Conservation (phyloP, 2,888 invertebrate genomes). For the Tipula vernalis region DNA sequence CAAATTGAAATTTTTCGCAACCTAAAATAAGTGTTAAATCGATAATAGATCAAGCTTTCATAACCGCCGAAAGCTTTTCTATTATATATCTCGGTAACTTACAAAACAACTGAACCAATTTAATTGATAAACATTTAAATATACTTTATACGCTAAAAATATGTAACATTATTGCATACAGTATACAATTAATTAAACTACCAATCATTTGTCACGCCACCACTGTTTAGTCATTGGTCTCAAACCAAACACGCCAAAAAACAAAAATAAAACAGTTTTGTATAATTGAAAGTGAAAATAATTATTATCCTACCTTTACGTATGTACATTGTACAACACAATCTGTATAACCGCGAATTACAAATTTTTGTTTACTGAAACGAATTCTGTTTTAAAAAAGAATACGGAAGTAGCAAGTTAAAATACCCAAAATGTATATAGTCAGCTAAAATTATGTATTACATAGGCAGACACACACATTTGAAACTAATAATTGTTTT, state of each 20-base stretch:
- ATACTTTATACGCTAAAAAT: background rate
- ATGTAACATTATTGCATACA: background rate
- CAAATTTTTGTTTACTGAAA: background rate
- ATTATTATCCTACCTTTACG: background rate
- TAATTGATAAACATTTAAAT: background rate
- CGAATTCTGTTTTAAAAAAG: background rate
- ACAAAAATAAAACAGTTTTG: background rate
- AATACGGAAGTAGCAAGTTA: background rate
- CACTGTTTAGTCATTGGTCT: background rate
- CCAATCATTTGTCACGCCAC: background rate
- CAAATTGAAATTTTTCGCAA: background rate
- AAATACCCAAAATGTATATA: background rate
- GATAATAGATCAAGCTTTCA: background rate
- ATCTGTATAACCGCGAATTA: background rate
- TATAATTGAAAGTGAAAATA: background rate
- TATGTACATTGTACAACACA: background rate
- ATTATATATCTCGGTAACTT: background rate
- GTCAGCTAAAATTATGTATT: background rate
- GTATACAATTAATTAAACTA: background rate
- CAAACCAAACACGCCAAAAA: background rate
- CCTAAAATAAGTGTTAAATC: background rate
- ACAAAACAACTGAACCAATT: background rate
- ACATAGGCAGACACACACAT: background rate
- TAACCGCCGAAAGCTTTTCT: background rate
- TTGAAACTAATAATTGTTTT: background rate